Conservation (phyloP, 2,888 invertebrate species). For the Macaria liturata region DNA sequence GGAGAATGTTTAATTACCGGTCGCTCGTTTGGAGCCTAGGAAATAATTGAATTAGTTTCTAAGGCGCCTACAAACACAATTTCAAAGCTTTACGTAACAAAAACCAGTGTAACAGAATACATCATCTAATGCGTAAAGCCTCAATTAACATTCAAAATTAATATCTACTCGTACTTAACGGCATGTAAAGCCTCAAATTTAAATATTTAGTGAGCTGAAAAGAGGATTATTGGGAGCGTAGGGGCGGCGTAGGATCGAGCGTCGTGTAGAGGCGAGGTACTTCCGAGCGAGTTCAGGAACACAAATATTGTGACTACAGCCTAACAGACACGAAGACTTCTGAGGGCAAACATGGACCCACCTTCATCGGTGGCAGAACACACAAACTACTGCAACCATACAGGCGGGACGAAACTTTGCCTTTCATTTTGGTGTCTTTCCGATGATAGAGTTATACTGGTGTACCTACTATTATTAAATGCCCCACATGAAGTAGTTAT, state of each 20-base stretch:
- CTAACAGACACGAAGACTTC: conserved; percentile 58
- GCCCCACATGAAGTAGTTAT: no score
- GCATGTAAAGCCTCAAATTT: conserved; percentile 43
- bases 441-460: no score
- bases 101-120: neutral
- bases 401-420: neutral
- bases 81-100: conserved; percentile 1
- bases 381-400: neutral
- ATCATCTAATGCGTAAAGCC: no score
- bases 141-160: conserved; percentile 18
- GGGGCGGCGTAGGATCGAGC: conserved; percentile 43
- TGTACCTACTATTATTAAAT: no score
- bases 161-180: conserved; percentile 17
- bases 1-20: conserved; percentile 13
- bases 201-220: conserved; percentile 45
- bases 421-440: no score
- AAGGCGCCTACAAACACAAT: conserved; percentile 1
- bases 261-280: conserved; percentile 48
- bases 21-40: conserved; percentile 4
- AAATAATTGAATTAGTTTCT: no score
- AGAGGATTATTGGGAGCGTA: conserved; percentile 49
- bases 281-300: conserved; percentile 54
- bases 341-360: conserved; percentile 47
- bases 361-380: neutral
- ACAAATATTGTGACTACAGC: conserved; percentile 73